A percentile compares a stretch with the other conserved stretches of the same genome.
These are phyloP conservation scores for Motacilla tschutschensis DNA, from an alignment of 2,113 vertebrate genomes.

Conservation along the genomic window DNA sequence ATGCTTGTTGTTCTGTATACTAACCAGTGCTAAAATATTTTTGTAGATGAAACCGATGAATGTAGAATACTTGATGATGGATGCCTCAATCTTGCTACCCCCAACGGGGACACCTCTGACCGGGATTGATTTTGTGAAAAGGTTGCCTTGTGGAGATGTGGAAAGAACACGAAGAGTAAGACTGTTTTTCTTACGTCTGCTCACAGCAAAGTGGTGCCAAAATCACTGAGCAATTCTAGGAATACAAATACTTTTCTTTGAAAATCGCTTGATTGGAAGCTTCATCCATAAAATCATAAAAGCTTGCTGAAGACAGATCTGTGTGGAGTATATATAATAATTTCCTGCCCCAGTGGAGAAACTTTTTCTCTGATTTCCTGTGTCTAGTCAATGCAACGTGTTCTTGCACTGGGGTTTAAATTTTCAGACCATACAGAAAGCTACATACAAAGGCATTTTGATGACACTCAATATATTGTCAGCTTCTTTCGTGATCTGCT, in stretches of 20 bases:
- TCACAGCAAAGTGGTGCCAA: neutral
- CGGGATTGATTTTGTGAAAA: slow-evolving; percentile 96
- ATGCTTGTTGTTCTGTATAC: neutral
- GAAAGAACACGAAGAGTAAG: slow-evolving; percentile 89
- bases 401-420: neutral
- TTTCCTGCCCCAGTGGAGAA: neutral
- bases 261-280: neutral
- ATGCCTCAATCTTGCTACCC: slow-evolving; percentile 93
- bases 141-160: slow-evolving; percentile 92
- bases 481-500: neutral
- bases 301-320: neutral
- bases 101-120: slow-evolving; percentile 95
- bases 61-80: slow-evolving; percentile 98
- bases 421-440: neutral
- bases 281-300: neutral
- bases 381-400: neutral
- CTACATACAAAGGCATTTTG: neutral
- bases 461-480: neutral
- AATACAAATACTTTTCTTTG: neutral
- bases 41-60: slow-evolving; percentile 94
- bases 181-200: neutral
- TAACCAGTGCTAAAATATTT: slow-evolving; percentile 8
- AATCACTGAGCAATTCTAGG: neutral
- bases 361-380: neutral
- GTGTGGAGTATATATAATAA: neutral